Evolutionary conservation across 2,797 vertebrate genomes (phyloP).

Genomic region (Muraenolepis orangiensis): DNA sequence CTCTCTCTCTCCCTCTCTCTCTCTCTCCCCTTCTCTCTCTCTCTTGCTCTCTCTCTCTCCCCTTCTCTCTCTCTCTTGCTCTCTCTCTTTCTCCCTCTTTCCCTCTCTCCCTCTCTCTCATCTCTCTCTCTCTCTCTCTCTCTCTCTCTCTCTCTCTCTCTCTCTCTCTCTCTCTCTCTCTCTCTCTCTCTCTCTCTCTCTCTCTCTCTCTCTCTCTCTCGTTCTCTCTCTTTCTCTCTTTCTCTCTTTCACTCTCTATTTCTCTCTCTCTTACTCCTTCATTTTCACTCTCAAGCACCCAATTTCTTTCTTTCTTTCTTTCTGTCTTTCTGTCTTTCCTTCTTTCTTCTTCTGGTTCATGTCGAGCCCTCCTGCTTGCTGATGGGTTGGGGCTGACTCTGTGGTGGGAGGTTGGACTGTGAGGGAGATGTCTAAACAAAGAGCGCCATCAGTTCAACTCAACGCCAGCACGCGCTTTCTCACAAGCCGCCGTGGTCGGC

Average conservation of each 20-base stretch:
- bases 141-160: not conserved
- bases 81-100: not conserved
- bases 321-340: slow-evolving; percentile 1
- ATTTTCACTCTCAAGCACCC: not conserved
- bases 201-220: slow-evolving; percentile 6
- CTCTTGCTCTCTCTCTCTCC: not conserved
- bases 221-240: slow-evolving; percentile 9
- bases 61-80: not conserved
- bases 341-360: slow-evolving; percentile 16
- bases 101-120: slow-evolving; percentile 14
- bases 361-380: slow-evolving; percentile 40
- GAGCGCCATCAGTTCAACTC: too few relatives aligned
- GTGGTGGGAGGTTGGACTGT: slow-evolving; percentile 24
- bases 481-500: slow-evolving; percentile 34
- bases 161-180: not conserved
- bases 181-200: slow-evolving; percentile 17
- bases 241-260: too few relatives aligned
- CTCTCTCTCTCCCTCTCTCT: slow-evolving; percentile 7
- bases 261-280: slow-evolving; percentile 20
- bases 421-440: slow-evolving; percentile 28
- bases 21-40: slow-evolving; percentile 19
- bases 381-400: slow-evolving; percentile 34
- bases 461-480: slow-evolving; percentile 46
- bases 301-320: not conserved
- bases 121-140: slow-evolving; percentile 2